These are phyloP conservation scores for Lordiphosa clarofinis DNA, from an alignment of 1,140 invertebrate species.

Conservation along the genomic window DNA sequence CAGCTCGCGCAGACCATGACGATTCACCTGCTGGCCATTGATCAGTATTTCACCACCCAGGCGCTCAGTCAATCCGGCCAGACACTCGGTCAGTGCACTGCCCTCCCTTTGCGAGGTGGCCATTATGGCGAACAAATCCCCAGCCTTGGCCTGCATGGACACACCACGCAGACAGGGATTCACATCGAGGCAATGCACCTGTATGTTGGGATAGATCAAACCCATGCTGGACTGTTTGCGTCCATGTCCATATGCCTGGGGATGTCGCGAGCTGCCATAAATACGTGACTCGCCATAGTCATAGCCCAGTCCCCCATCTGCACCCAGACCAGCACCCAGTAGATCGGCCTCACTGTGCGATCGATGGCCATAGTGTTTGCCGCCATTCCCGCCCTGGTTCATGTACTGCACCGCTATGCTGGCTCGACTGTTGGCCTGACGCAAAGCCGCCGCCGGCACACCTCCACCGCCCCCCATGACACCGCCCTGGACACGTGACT, in stretches of 20 bases:
- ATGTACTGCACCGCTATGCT: slow-evolving; percentile 74
- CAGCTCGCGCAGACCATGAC: slow-evolving; percentile 84
- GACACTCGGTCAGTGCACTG: slow-evolving; percentile 88
- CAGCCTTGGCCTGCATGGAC: slow-evolving; percentile 91
- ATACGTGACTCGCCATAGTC: slow-evolving; percentile 67
- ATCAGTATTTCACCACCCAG: slow-evolving; percentile 90
- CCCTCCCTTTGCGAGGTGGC: slow-evolving; percentile 90
- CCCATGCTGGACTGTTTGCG: slow-evolving; percentile 78
- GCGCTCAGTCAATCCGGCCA: slow-evolving; percentile 86
- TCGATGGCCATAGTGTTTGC: slow-evolving; percentile 76
- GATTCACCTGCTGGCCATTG: slow-evolving; percentile 90
- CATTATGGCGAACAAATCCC: slow-evolving; percentile 94
- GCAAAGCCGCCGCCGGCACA: slow-evolving; percentile 60
- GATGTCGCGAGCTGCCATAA: slow-evolving; percentile 65
- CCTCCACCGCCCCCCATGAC: slow-evolving; percentile 19
- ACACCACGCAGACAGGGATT: slow-evolving; percentile 84
- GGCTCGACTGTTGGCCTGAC: slow-evolving; percentile 76
- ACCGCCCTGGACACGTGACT: slow-evolving; percentile 61
- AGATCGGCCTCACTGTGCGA: slow-evolving; percentile 79
- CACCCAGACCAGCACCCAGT: slow-evolving; percentile 53
- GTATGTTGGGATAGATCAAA: slow-evolving; percentile 83
- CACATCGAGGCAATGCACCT: slow-evolving; percentile 83
- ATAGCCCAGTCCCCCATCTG: slow-evolving; percentile 46
- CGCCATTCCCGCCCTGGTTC: slow-evolving; percentile 49
- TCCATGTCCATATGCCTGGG: slow-evolving; percentile 39